Evolutionary conservation across 2,888 invertebrate genomes (phyloP).

Genomic region (Eilema caniola): DNA sequence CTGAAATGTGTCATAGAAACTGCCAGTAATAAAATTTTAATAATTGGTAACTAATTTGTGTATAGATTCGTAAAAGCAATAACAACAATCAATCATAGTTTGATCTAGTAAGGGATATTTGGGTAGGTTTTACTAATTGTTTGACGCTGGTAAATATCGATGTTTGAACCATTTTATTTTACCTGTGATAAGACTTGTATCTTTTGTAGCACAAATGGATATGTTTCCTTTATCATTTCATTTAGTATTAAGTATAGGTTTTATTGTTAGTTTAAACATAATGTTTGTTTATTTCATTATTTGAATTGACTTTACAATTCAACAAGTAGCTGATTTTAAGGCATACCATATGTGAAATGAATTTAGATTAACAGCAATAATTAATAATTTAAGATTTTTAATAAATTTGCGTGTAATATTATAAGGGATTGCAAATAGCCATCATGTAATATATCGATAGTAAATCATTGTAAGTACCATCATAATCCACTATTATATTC

Average conservation of each 20-base stretch:
- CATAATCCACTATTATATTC: not conserved
- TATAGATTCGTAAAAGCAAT: constrained; percentile 25
- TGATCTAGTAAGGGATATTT: constrained; percentile 10
- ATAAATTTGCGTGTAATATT: not conserved
- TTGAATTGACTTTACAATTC: constrained; percentile 2
- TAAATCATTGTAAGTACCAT: constrained; percentile 38
- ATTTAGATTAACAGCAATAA: constrained; percentile 1
- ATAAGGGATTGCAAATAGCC: not conserved
- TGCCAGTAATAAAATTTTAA: constrained; percentile 19
- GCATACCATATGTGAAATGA: not conserved
- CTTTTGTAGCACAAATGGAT: constrained; percentile 41
- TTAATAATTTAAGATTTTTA: constrained; percentile 17
- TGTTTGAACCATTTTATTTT: constrained; percentile 23
- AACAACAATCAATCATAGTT: constrained; percentile 12
- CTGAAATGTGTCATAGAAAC: constrained; percentile 32
- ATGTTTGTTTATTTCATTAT: not conserved
- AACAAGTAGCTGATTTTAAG: not conserved
- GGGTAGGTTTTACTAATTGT: constrained; percentile 20
- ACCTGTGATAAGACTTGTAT: constrained; percentile 26
- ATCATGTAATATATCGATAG: constrained; percentile 15
- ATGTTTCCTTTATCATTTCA: constrained; percentile 37
- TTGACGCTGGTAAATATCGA: not conserved
- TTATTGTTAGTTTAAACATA: not conserved
- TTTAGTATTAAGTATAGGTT: constrained; percentile 1
- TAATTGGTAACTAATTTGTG: constrained; percentile 15